Conservation (phyloP, 2,888 invertebrate species). For the Dasypolia templi region DNA sequence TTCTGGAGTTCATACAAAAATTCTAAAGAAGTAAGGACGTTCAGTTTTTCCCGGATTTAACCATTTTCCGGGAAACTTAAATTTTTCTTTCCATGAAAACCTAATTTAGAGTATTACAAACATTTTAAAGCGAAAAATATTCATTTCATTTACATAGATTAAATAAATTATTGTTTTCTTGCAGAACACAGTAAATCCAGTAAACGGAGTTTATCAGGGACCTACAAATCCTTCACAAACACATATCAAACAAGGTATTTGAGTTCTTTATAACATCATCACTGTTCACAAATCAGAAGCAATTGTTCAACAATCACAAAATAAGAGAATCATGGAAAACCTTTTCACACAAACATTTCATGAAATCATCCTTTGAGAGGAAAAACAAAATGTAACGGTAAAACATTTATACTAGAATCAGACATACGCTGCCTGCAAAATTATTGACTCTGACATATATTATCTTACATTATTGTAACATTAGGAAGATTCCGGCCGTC, state of each 20-base stretch:
- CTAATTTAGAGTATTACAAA: not conserved
- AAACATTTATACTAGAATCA: not conserved
- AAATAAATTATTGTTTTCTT: slow-evolving; percentile 70
- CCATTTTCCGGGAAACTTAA: not conserved
- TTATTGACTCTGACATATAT: not conserved
- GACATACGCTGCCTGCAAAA: not conserved
- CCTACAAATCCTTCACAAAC: slow-evolving; percentile 86
- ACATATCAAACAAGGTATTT: slow-evolving; percentile 86
- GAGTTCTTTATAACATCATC: slow-evolving; percentile 26
- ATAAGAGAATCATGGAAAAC: not conserved
- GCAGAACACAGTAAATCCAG: slow-evolving; percentile 97
- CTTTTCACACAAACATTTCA: not conserved
- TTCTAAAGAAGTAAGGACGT: not conserved
- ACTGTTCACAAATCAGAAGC: not conserved
- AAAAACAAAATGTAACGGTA: not conserved
- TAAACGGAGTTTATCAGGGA: slow-evolving; percentile 96
- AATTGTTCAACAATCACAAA: not conserved
- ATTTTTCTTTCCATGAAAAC: not conserved
- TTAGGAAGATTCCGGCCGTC: not conserved
- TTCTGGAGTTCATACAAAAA: not conserved
- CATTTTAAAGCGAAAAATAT: too few species aligned
- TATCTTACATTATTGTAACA: not conserved
- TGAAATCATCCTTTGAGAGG: not conserved
- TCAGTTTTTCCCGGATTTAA: not conserved
- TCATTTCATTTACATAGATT: not conserved